Evolutionary conservation across 2,113 vertebrate genomes (phyloP).

Genomic region (Stegastes partitus): DNA sequence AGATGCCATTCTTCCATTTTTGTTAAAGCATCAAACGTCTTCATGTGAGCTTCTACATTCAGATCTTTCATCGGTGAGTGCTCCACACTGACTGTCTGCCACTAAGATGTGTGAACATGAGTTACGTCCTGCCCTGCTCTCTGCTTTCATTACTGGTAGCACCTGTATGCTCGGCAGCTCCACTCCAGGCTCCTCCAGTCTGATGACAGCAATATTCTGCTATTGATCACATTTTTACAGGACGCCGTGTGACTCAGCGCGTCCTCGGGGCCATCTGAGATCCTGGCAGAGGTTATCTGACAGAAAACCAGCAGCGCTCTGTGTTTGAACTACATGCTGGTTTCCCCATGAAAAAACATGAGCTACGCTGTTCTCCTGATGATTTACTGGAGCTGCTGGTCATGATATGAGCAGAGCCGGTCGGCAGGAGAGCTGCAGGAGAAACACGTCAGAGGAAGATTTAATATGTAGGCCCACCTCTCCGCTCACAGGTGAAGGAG

Average conservation of each 20-base stretch:
- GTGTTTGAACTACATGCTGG: constrained; percentile 22
- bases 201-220: constrained; percentile 12
- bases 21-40: not conserved
- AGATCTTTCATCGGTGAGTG: too few species aligned
- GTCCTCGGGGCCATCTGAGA: constrained; percentile 12
- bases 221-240: constrained; percentile 33
- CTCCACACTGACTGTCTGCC: too few species aligned
- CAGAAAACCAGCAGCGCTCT: constrained; percentile 9
- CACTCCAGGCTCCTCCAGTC: not conserved
- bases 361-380: constrained; percentile 34
- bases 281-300: not conserved
- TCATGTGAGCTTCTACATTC: too few species aligned
- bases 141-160: not conserved
- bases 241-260: constrained; percentile 21
- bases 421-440: constrained; percentile 44
- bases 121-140: not conserved
- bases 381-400: constrained; percentile 34
- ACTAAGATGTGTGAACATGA: not conserved
- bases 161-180: constrained; percentile 8
- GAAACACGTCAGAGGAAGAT: constrained; percentile 31
- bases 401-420: constrained; percentile 42
- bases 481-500: constrained; percentile 35
- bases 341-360: constrained; percentile 34
- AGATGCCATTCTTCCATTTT: not conserved
- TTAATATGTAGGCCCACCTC: constrained; percentile 40